These are phyloP conservation scores for Etheostoma spectabile DNA, from an alignment of 2,113 vertebrate species.

Conservation along the genomic window DNA sequence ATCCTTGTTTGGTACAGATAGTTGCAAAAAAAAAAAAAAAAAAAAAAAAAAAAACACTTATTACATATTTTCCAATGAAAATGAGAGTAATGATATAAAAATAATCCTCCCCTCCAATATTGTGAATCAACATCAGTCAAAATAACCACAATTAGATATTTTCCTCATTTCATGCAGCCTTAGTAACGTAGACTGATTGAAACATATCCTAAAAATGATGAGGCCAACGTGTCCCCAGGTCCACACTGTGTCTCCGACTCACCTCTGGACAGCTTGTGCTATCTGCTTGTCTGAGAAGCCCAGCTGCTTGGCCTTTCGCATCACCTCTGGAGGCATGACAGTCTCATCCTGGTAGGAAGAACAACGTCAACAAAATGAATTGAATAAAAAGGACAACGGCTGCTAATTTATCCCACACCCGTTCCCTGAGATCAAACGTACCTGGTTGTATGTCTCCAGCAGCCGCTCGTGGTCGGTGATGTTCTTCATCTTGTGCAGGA, in stretches of 20 bases:
- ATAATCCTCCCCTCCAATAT: too few relatives aligned
- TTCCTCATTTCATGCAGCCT: too few relatives aligned
- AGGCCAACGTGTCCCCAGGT: neutral
- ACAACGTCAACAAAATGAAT: neutral
- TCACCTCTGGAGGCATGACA: constrained; percentile 85
- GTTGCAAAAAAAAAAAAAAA: too few relatives aligned
- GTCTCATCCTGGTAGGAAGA: constrained; percentile 71
- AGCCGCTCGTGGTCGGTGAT: constrained; percentile 87
- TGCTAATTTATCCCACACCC: fast-evolving
- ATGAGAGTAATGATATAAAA: too few relatives aligned
- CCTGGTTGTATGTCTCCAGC: constrained; percentile 88
- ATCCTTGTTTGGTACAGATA: too few relatives aligned
- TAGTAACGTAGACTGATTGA: neutral
- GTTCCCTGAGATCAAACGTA: fast-evolving
- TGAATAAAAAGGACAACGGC: neutral
- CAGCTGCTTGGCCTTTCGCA: constrained; percentile 92
- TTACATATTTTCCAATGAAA: too few relatives aligned
- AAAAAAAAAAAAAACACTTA: too few relatives aligned
- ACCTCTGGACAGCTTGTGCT: constrained; percentile 94
- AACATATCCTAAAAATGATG: neutral
- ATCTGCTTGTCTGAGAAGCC: constrained; percentile 99
- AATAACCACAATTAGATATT: too few relatives aligned
- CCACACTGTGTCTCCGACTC: neutral
- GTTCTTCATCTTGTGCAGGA: constrained; percentile 97
- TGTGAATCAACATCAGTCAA: too few relatives aligned